Base-by-base conservation (phyloP, 1,140 invertebrate genomes). In the Heliconius nattereri region DNA sequence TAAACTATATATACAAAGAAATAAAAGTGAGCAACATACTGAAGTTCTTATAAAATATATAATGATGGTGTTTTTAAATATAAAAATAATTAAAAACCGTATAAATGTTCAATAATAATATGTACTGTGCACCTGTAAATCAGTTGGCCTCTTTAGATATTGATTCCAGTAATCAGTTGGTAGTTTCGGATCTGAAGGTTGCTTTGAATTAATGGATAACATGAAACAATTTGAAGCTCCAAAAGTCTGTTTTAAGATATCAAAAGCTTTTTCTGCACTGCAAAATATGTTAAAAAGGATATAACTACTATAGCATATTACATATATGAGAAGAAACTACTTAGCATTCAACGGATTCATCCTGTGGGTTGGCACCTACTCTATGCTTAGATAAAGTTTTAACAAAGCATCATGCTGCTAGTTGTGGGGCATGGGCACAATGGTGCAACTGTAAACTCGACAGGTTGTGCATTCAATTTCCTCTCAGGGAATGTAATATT, bases 171-270 rank as follows among this genome's bases (percentile, higher is more conserved):
- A 97, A 95, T 99, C 98, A 20, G 96, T 96, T 76, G 97, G 89
- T 81, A 96, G 94, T 81, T 95, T 95, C 52, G 92, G 86, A 71
- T 97, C 96, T 66, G 92, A 93, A 5, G 95, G 90, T 73, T 94
- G 95, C 85, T 96, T 95, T 8, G 98, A 98, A 93, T 99, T 99
- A 78, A 99, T 97, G 90, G 96, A 96, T 40, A 99, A 94, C 84
- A 99, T 94, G 91, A 98, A 98, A 93, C 98, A 99, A 89, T 97
- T 97, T 81, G 96, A 96, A 49, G 96, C 95, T 37, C 98, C 98
- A 95, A 98, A 99, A 35, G 97, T 96, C 71, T 96, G 96, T 93
- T 98, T 98, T 90, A 99, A 96, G 80, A 96, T 96, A 88, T 98
- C 97, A 95, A 97, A 98, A 73, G 97, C 94, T 85, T 96, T 95